A percentile compares a stretch with the other conserved stretches of the same genome.
These are phyloP conservation scores for Campoplex nolae DNA, from an alignment of 2,888 invertebrate species.

Conservation along the genomic window DNA sequence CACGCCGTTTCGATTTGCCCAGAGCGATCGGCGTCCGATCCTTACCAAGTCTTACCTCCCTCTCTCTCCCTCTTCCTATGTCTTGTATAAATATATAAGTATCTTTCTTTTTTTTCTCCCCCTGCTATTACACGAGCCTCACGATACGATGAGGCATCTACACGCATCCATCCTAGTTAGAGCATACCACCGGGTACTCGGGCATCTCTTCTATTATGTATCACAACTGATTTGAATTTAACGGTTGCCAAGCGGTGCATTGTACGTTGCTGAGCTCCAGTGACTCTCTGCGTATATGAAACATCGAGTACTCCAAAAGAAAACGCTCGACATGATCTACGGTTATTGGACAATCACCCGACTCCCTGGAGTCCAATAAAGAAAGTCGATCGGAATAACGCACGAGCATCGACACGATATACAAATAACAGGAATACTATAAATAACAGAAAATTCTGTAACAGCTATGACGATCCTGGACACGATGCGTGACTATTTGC, in stretches of 20 bases:
- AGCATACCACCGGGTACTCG: constrained; percentile 71
- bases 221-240: constrained; percentile 80
- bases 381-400: background rate
- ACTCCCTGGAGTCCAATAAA: constrained; percentile 1
- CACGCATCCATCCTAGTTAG: constrained; percentile 77
- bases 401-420: background rate
- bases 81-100: constrained; percentile 17
- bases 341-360: constrained; percentile 16
- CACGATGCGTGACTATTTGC: background rate
- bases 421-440: background rate
- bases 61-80: constrained; percentile 1
- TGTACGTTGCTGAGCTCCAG: constrained; percentile 72
- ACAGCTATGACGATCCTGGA: background rate
- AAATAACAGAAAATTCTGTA: background rate
- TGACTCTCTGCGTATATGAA: constrained; percentile 41
- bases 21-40: constrained; percentile 49
- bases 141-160: constrained; percentile 58
- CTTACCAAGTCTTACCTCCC: constrained; percentile 6
- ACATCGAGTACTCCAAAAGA: constrained; percentile 19
- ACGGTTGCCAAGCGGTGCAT: constrained; percentile 76
- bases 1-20: constrained; percentile 51
- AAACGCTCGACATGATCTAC: constrained; percentile 23
- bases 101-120: constrained; percentile 24
- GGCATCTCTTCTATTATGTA: constrained; percentile 71
- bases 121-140: constrained; percentile 34